A percentile compares a stretch with the other conserved stretches of the same genome.
Conservation (phyloP, 2,888 invertebrate species). For the Trachelus stipa region DNA sequence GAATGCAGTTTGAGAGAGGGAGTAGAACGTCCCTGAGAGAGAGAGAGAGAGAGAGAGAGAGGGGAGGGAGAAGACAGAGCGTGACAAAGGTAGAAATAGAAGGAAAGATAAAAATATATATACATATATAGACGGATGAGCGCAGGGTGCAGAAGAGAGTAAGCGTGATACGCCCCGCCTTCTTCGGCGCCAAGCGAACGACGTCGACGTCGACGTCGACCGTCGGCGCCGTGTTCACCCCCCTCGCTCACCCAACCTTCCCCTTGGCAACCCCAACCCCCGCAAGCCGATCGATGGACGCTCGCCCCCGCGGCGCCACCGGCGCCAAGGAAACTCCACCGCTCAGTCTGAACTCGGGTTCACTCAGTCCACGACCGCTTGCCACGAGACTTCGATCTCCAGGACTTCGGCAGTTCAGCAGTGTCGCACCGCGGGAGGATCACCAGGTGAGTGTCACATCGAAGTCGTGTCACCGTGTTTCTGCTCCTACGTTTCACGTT, state of each 20-base stretch:
- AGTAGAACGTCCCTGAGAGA: constrained; percentile 21
- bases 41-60: not conserved
- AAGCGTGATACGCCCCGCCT: constrained; percentile 47
- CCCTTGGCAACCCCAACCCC: constrained; percentile 39
- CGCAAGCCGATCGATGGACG: constrained; percentile 42
- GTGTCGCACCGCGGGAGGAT: constrained; percentile 4
- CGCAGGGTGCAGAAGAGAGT: constrained; percentile 19
- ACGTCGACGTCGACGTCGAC: constrained; percentile 15
- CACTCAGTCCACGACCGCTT: constrained; percentile 65
- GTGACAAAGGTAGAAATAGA: constrained; percentile 13
- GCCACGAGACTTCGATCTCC: constrained; percentile 62
- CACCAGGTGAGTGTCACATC: constrained; percentile 5
- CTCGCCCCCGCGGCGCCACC: constrained; percentile 53
- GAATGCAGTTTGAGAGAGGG: constrained; percentile 13
- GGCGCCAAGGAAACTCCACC: constrained; percentile 51
- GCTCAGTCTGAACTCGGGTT: constrained; percentile 64
- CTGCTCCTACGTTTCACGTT: not conserved
- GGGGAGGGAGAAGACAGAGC: constrained; percentile 3
- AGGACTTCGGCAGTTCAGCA: constrained; percentile 10
- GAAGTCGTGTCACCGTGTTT: not conserved
- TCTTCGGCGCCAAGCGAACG: constrained; percentile 35
- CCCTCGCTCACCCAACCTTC: constrained; percentile 31
- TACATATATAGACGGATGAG: not conserved
- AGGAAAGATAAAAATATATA: constrained; percentile 9
- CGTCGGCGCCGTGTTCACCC: not conserved